Evolutionary conservation across 2,888 invertebrate genomes (phyloP), one percentile per base, ranked within the genome.

Genomic region (Cremastobaeus sp.): DNA sequence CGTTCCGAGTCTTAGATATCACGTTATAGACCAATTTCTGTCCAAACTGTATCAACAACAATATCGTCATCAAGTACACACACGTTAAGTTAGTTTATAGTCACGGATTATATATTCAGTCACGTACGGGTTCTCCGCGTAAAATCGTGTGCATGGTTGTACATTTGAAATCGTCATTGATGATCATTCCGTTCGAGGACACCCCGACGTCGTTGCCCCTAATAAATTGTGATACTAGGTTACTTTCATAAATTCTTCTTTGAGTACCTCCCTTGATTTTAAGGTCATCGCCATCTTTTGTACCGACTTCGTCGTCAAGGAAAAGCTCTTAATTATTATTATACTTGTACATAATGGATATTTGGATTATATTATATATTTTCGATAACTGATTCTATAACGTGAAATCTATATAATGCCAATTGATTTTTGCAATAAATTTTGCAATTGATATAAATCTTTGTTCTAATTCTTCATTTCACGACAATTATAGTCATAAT

Each of bases 191-290:
- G 65, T 65, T 59, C 30, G 39, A 25, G 47, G 47, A 65, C 47
- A 71, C 59, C 71, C 59, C 45, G 45, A 65, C 28, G 34, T 39
- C 50, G 60, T 72, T 59, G 43, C 35, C 66, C 50, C 18, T 60
- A n/a, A 66, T 54, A 66, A 72, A 66, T 72, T 72, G 72, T 72
- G 72, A 72, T 72, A 72, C 60, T 72, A 72, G 72, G 72, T 72
- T 72, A 72, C 41, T 72, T n/a, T 54, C 65, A 34, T 72, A 65
- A 71, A 72, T 64, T 71, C 62, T 52, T 70, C 57, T 54, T 47
- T 54, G 28, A 59, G 47, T 59, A 71, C 71, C 65, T 65, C 64
- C 18, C 34, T 72, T 59, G 57, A 64, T 72, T 71, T 59, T 57
- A 65, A 72, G 71, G 65, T 72, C 65, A 41, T 47, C 15, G 59